Percentiles rank a stretch among this genome's conserved stretches.
Conservation (phyloP, 2,888 invertebrate species). For the Coleophora deauratella region DNA sequence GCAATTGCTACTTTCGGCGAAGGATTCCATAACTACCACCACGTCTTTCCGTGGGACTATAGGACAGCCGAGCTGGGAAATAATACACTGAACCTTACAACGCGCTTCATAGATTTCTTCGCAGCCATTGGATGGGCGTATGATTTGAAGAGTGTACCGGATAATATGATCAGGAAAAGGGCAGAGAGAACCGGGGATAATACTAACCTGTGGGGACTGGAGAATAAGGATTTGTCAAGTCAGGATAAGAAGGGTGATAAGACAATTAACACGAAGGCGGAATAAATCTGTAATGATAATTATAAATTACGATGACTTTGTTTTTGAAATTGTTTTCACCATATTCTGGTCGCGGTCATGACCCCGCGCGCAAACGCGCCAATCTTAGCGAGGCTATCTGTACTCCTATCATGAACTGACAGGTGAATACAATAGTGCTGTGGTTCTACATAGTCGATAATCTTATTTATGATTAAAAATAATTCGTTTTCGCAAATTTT, state of each 20-base stretch:
- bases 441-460: too few relatives aligned
- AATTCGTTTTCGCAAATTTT: too few relatives aligned
- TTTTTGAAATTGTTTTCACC: too few relatives aligned
- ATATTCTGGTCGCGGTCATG: too few relatives aligned
- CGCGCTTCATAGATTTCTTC: conserved; percentile 39
- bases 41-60: conserved; percentile 42
- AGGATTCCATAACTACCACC: conserved; percentile 46
- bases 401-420: too few relatives aligned
- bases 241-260: conserved; percentile 2
- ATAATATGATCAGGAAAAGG: conserved; percentile 20
- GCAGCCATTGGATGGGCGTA: conserved; percentile 45
- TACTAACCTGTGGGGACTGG: conserved; percentile 21
- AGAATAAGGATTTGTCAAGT: conserved; percentile 1
- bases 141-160: conserved; percentile 31
- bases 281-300: too few relatives aligned
- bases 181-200: conserved; percentile 30
- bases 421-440: too few relatives aligned
- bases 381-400: too few relatives aligned
- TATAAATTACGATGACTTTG: too few relatives aligned
- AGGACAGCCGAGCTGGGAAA: conserved; percentile 34
- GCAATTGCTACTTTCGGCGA: conserved; percentile 31
- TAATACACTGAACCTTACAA: conserved; percentile 23
- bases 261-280: too few relatives aligned
- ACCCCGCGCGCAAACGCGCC: too few relatives aligned
- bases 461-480: too few relatives aligned